Evolutionary conservation across 2,888 invertebrate genomes (phyloP).

Genomic region (Megamerina dolium): DNA sequence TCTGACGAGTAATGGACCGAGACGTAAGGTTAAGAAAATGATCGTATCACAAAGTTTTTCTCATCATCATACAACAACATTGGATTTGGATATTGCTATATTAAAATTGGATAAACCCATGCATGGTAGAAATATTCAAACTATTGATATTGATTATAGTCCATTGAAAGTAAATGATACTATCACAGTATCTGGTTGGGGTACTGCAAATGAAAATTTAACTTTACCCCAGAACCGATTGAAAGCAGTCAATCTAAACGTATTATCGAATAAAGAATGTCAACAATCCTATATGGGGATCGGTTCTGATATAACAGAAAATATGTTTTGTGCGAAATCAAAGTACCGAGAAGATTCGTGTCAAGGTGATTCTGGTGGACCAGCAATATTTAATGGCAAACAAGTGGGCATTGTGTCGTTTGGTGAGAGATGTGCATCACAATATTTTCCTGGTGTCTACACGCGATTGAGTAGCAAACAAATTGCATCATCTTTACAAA

Average conservation of each 20-base stretch:
- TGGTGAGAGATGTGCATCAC: slow-evolving; percentile 39
- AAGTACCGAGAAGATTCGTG: slow-evolving; percentile 33
- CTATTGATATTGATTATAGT: slow-evolving; percentile 19
- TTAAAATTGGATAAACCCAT: slow-evolving; percentile 26
- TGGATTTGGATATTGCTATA: slow-evolving; percentile 36
- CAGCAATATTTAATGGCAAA: slow-evolving; percentile 24
- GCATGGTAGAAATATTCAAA: slow-evolving; percentile 15
- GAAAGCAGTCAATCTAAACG: slow-evolving; percentile 19
- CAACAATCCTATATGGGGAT: neutral
- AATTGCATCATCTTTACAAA: slow-evolving; percentile 15
- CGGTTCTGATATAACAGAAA: slow-evolving; percentile 17
- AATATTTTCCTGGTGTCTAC: slow-evolving; percentile 71
- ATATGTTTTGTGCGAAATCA: slow-evolving; percentile 35
- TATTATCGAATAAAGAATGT: slow-evolving; percentile 18
- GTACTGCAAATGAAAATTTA: slow-evolving; percentile 14
- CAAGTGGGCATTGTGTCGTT: slow-evolving; percentile 62
- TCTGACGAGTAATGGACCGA: slow-evolving; percentile 24
- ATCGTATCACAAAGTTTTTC: slow-evolving; percentile 27
- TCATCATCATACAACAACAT: slow-evolving; percentile 26
- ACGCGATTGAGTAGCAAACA: slow-evolving; percentile 52
- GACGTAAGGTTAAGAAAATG: slow-evolving; percentile 22
- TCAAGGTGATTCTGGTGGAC: slow-evolving; percentile 38
- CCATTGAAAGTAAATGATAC: slow-evolving; percentile 13
- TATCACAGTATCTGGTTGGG: slow-evolving; percentile 31
- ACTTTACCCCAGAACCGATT: slow-evolving; percentile 17